These are phyloP conservation scores for Julus scanicus DNA, from an alignment of 2,888 invertebrate species.

Conservation along the genomic window DNA sequence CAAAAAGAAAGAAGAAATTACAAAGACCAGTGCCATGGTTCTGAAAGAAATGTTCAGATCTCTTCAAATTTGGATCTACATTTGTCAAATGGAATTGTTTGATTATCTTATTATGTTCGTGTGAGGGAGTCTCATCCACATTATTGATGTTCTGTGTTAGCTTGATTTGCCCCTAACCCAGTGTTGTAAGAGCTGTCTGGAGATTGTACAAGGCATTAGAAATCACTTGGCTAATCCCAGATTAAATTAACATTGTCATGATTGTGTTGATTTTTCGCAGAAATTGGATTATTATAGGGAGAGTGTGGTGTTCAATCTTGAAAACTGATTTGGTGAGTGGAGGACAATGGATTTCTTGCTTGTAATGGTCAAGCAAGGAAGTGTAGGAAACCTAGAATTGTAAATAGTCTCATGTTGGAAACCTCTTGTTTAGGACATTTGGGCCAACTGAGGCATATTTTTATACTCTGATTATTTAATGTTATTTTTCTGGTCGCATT, in stretches of 20 bases:
- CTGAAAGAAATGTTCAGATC: background rate
- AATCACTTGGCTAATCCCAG: background rate
- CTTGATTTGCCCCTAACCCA: background rate
- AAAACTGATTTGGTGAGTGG: background rate
- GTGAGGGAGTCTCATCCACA: background rate
- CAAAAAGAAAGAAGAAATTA: background rate
- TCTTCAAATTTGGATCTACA: background rate
- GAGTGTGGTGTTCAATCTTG: background rate
- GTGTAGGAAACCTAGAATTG: background rate
- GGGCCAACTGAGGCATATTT: no score
- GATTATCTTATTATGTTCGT: background rate
- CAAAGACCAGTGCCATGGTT: background rate
- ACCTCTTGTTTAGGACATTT: no score
- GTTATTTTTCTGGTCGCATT: background rate
- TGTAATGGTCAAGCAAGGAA: background rate
- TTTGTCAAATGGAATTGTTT: background rate
- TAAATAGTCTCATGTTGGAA: no score
- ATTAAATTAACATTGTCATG: constrained; percentile 43
- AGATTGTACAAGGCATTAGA: background rate
- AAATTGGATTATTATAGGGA: background rate
- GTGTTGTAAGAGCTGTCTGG: background rate
- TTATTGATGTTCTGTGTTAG: background rate
- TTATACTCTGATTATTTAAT: background rate
- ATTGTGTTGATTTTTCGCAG: constrained; percentile 28
- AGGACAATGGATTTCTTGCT: background rate